Evolutionary conservation across 2,888 invertebrate species (phyloP).

Genomic region (Chrysopilus asiliformis): DNA sequence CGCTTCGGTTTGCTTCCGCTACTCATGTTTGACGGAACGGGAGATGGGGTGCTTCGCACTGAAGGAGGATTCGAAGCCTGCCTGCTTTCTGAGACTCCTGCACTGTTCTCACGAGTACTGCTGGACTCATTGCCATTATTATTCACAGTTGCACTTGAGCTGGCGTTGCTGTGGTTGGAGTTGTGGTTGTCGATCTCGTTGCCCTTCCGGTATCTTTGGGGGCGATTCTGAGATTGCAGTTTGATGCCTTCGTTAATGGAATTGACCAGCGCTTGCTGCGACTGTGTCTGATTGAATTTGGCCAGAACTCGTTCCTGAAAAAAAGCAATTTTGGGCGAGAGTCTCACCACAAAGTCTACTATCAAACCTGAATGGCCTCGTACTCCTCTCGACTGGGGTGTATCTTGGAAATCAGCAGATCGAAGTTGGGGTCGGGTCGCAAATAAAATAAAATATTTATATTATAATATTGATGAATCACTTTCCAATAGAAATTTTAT

Average conservation of each 20-base stretch:
- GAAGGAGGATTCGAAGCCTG: slow-evolving; percentile 50
- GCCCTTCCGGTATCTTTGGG: slow-evolving; percentile 61
- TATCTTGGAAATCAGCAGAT: slow-evolving; percentile 91
- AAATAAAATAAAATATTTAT: too few species aligned
- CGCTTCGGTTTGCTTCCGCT: slow-evolving; percentile 53
- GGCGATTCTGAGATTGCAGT: slow-evolving; percentile 73
- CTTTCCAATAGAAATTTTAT: too few species aligned
- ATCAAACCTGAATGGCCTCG: slow-evolving; percentile 68
- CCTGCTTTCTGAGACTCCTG: slow-evolving; percentile 19
- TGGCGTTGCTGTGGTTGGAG: slow-evolving; percentile 34
- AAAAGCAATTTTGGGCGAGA: too few species aligned
- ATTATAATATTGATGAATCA: too few species aligned
- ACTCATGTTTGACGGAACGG: slow-evolving; percentile 57
- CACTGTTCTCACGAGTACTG: slow-evolving; percentile 18
- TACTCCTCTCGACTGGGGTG: slow-evolving; percentile 95
- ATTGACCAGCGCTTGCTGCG: slow-evolving; percentile 80
- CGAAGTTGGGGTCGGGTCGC: slow-evolving; percentile 97
- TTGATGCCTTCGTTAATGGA: slow-evolving; percentile 92
- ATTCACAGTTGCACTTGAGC: slow-evolving; percentile 30
- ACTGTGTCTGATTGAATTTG: slow-evolving; percentile 85
- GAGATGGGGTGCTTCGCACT: slow-evolving; percentile 58
- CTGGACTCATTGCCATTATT: slow-evolving; percentile 33
- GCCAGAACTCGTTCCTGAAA: slow-evolving; percentile 70
- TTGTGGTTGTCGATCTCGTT: slow-evolving; percentile 41
- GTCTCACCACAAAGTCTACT: too few species aligned